Evolutionary conservation across 1,140 invertebrate genomes (phyloP).

Genomic region (Ptiloglossa arizonensis): DNA sequence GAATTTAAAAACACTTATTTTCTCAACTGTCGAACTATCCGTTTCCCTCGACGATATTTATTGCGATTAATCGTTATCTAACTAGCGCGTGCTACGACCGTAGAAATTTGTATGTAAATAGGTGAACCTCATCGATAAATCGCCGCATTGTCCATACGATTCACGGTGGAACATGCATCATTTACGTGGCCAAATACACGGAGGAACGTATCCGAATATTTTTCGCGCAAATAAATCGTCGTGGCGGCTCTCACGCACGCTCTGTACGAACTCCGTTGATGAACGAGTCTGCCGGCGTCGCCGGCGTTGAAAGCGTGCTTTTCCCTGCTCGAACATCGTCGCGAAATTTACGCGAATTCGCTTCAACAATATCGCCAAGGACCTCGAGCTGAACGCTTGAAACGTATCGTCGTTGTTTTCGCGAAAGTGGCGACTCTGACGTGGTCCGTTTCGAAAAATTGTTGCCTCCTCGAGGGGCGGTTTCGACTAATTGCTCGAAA

Average conservation of each 20-base stretch:
- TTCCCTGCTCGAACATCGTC: too few relatives aligned
- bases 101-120: conserved; percentile 40
- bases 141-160: conserved; percentile 11
- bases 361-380: conserved; percentile 2
- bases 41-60: background rate
- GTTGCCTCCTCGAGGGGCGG: too few relatives aligned
- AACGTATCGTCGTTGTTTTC: too few relatives aligned
- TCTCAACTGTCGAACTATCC: too few relatives aligned
- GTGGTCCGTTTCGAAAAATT: too few relatives aligned
- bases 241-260: background rate
- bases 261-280: conserved; percentile 19
- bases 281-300: background rate
- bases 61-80: conserved; percentile 19
- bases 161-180: conserved; percentile 11
- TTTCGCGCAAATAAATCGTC: conserved; percentile 28
- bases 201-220: conserved; percentile 16
- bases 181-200: conserved; percentile 16
- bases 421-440: too few relatives aligned
- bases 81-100: background rate
- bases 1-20: too few relatives aligned
- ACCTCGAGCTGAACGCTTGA: too few relatives aligned
- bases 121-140: conserved; percentile 10
- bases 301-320: background rate
- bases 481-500: too few relatives aligned
- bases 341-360: background rate